Conservation (phyloP, 2,888 invertebrate genomes). For the Parasteatoda lunata region DNA sequence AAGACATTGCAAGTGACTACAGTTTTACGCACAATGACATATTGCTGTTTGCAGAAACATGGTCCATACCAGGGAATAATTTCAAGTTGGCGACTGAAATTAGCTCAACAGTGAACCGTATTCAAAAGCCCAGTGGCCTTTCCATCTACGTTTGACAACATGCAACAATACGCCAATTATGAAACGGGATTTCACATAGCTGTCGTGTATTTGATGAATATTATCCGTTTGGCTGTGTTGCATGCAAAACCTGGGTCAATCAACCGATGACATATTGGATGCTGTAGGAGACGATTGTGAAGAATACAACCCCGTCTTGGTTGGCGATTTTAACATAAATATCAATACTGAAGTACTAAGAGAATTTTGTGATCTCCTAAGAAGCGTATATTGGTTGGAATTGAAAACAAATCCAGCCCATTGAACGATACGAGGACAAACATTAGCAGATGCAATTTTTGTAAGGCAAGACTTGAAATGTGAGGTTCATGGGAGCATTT, state of each 20-base stretch:
- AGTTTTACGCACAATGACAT: constrained; percentile 1
- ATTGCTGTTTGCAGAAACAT: constrained; percentile 3
- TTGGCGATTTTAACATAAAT: no score
- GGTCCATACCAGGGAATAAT: not conserved
- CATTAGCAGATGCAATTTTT: no score
- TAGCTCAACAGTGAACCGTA: not conserved
- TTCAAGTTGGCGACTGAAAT: constrained; percentile 1
- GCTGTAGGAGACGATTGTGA: not conserved
- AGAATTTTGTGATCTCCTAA: no score
- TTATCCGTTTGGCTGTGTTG: not conserved
- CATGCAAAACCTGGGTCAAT: not conserved
- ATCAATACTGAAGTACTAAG: no score
- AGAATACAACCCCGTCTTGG: no score
- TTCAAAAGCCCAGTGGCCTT: not conserved
- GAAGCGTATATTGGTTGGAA: no score
- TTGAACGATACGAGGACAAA: no score
- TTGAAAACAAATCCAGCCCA: no score
- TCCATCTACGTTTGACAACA: not conserved
- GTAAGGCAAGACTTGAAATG: no score
- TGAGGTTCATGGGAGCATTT: no score
- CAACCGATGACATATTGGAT: constrained; percentile 7
- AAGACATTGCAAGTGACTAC: constrained; percentile 5
- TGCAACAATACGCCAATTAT: constrained; percentile 7
- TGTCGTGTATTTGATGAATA: not conserved
- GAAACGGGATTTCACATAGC: not conserved